Evolutionary conservation across 2,888 invertebrate species (phyloP).

Genomic region (Thereva unica): DNA sequence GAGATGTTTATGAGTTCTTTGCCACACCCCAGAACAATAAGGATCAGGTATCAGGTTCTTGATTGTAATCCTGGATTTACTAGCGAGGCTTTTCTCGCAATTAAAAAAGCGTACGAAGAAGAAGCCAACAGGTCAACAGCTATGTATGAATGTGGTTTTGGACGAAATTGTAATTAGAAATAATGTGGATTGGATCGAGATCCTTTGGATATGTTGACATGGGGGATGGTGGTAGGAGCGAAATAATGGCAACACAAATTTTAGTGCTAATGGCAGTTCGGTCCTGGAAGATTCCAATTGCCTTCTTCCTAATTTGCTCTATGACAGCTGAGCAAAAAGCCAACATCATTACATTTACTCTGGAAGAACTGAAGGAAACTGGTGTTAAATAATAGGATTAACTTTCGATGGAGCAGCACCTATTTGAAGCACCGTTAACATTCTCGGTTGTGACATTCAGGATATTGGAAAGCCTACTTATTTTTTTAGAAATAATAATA

Average conservation of each 20-base stretch:
- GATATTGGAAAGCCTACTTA: too few species aligned
- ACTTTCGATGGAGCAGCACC: conserved; percentile 8
- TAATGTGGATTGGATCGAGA: conserved; percentile 10
- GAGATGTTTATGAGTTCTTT: too few species aligned
- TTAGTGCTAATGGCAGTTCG: conserved; percentile 12
- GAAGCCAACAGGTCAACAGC: too few species aligned
- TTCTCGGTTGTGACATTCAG: not conserved
- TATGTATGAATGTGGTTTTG: too few species aligned
- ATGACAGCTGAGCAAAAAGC: too few species aligned
- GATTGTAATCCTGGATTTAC: too few species aligned
- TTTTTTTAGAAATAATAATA: too few species aligned
- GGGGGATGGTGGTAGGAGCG: conserved; percentile 1
- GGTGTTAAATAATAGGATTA: not conserved
- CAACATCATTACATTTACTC: not conserved
- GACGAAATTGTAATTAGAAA: conserved; percentile 11
- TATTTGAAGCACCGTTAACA: not conserved
- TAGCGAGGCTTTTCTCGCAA: too few species aligned
- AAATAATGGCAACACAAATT: conserved; percentile 8
- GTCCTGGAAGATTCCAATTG: conserved; percentile 19
- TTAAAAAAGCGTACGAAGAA: too few species aligned
- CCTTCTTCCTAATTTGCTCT: conserved; percentile 7
- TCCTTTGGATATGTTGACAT: not conserved
- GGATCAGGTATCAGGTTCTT: too few species aligned
- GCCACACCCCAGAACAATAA: too few species aligned
- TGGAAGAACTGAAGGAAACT: not conserved